These are phyloP conservation scores for Micrastur ruficollis DNA, from an alignment of 2,797 vertebrate species.

Conservation along the genomic window DNA sequence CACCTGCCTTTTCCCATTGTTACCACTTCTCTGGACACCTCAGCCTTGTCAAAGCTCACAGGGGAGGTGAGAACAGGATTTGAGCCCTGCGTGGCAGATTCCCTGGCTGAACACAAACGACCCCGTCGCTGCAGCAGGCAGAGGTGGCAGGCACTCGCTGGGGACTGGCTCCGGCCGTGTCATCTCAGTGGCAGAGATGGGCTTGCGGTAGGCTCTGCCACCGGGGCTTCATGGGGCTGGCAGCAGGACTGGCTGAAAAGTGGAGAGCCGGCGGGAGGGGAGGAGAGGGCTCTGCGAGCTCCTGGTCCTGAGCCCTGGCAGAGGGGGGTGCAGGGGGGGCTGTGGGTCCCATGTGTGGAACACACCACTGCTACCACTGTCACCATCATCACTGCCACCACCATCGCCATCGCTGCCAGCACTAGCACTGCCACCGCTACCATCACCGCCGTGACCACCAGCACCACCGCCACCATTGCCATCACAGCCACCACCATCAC, in stretches of 20 bases:
- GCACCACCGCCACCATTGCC: too few species aligned
- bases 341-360: neutral
- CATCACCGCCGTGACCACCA: neutral
- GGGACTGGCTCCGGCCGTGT: fast-evolving
- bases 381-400: neutral
- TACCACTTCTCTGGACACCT: neutral
- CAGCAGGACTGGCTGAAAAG: neutral
- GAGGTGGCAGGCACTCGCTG: neutral
- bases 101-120: neutral
- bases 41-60: neutral
- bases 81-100: neutral
- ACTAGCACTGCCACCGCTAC: neutral
- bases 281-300: neutral
- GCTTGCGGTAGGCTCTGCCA: neutral
- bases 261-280: fast-evolving
- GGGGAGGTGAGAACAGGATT: neutral
- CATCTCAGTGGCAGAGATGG: fast-evolving
- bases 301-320: neutral
- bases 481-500: fast-evolving
- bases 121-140: fast-evolving
- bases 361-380: neutral
- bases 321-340: neutral
- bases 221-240: neutral
- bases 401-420: too few species aligned
- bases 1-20: neutral